These are phyloP conservation scores for Neoitamus cyanurus DNA, from an alignment of 2,888 invertebrate genomes.

Conservation along the genomic window DNA sequence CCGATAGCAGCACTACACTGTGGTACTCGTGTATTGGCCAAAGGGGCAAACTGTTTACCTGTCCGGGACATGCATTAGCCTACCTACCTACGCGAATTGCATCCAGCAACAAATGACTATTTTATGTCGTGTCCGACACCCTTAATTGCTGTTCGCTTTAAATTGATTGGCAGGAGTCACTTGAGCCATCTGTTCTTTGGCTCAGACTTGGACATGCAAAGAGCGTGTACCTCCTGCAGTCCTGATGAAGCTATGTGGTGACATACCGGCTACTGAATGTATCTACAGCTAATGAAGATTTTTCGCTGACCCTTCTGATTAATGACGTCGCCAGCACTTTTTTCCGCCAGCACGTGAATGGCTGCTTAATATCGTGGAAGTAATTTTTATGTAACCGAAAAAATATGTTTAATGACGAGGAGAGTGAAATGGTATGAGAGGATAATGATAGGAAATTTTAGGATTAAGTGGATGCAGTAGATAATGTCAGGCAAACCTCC, in stretches of 20 bases:
- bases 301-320: neutral
- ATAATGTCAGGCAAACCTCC: neutral
- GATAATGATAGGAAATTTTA: neutral
- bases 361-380: neutral
- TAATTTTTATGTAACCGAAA: constrained; percentile 5
- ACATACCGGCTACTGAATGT: neutral
- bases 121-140: neutral
- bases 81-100: neutral
- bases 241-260: neutral
- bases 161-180: constrained; percentile 22
- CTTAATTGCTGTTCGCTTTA: constrained; percentile 9
- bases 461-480: neutral
- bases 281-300: neutral
- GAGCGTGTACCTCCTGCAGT: neutral
- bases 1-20: neutral
- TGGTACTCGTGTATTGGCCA: neutral
- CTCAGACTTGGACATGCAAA: neutral
- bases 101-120: neutral
- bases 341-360: neutral
- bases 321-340: neutral
- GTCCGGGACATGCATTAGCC: neutral
- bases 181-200: neutral
- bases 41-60: neutral
- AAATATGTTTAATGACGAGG: constrained; percentile 1
- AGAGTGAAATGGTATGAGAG: neutral